Base-by-base conservation (phyloP, 2,797 vertebrate genomes). In the Sparus aurata region DNA sequence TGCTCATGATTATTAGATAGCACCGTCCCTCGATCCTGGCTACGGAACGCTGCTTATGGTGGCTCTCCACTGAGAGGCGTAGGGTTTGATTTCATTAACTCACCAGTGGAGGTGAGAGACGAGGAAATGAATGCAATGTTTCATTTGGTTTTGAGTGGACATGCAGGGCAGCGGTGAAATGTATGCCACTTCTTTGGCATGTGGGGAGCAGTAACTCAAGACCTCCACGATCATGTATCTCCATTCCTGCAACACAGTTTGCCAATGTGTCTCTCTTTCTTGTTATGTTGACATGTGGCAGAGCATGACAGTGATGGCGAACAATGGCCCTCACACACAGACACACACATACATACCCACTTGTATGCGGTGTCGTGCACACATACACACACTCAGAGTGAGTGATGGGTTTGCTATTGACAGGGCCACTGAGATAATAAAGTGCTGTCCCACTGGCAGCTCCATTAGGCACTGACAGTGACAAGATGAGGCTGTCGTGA, bases 1-100 rank as follows among this genome's bases (percentile, higher is more conserved):
- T 96, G 95, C 95, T 96, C 95, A 96, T 96, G 96, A 96, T 97
- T 97, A 95, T 95, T 95, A 92, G 87, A 93, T 79, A 92, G 85
- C 83, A 77, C 72, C 71, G 90, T 92, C 93, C 90, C 91, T 81
- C 65, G 88, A 83, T 88, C 80, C 85, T 52, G 77, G 76, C 86
- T 74, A 76, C 75, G 87, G 75, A 89, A 86, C 25, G 58, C 89
- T 34, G 86, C 89, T 87, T 77, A 85, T 75, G 90, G 93, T 94
- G 93, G 89, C 94, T 91, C 94, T 94, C 93, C 86, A 87, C 73
- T 85, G 93, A 92, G 89, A 90, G 85, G 81, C 79, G 60, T 84
- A 83, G 83, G 87, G 86, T 88, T 92, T 93, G 92, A 94, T 94
- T 94, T 95, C 93, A 95, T 95, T 94, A 95, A 94, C 89, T 90